phyloP scores from a whole-genome alignment of 2,113 vertebrate genomes.

The Rhabdornis inornatus region DNA sequence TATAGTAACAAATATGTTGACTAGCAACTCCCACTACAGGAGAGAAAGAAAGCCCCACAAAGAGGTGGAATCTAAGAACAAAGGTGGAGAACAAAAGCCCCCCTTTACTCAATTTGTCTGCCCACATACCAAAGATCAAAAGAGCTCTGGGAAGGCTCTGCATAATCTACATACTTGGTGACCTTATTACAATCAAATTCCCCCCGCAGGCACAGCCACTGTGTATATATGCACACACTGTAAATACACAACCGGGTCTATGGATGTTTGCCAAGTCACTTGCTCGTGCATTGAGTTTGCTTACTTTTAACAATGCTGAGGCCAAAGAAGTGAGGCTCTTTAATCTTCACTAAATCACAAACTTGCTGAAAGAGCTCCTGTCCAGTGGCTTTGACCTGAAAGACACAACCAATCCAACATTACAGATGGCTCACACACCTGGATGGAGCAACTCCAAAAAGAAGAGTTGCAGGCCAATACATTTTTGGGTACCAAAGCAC shows the following conservation, averaged over 20 bases:
- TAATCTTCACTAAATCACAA: constrained; percentile 78
- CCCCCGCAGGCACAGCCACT: neutral
- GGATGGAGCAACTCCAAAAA: neutral
- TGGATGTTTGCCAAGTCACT: constrained; percentile 47
- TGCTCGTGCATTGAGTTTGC: constrained; percentile 24
- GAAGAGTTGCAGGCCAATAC: neutral
- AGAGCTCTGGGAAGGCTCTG: constrained; percentile 21
- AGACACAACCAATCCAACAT: constrained; percentile 4
- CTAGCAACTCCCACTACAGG: neutral
- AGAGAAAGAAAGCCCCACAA: constrained; percentile 8
- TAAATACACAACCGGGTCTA: constrained; percentile 27
- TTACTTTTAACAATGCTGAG: constrained; percentile 88
- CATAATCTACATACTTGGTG: constrained; percentile 56
- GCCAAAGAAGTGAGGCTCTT: constrained; percentile 87
- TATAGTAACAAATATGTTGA: neutral
- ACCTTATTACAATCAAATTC: constrained; percentile 43
- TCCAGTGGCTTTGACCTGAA: constrained; percentile 84
- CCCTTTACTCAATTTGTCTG: constrained; percentile 33
- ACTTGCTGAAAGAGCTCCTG: constrained; percentile 84
- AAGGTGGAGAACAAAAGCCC: constrained; percentile 46
- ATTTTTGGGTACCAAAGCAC: neutral
- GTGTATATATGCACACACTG: constrained; percentile 51
- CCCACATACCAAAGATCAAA: constrained; percentile 58
- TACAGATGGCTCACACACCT: neutral
- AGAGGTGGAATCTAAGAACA: constrained; percentile 3